These are phyloP conservation scores for Nothura maculosa DNA, from an alignment of 2,797 vertebrate species.

Conservation along the genomic window DNA sequence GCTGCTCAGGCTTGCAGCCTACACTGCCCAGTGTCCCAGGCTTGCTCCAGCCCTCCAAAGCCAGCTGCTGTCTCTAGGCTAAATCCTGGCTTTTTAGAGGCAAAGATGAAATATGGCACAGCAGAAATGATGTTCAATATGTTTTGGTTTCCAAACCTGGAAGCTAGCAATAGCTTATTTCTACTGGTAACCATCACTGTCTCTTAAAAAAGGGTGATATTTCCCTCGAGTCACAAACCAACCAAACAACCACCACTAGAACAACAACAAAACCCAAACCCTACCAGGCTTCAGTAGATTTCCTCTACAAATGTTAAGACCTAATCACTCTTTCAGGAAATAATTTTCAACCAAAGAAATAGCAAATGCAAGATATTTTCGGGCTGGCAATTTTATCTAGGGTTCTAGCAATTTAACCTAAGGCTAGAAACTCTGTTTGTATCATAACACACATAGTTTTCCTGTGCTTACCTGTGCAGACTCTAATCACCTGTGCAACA, in stretches of 20 bases:
- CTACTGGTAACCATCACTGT: neutral
- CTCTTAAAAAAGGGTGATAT: neutral
- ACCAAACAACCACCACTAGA: neutral
- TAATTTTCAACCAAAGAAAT: neutral
- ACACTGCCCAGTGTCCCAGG: neutral
- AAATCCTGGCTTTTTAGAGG: neutral
- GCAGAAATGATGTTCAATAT: neutral
- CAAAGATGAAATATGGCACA: neutral
- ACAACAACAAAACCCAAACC: neutral
- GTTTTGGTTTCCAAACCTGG: neutral
- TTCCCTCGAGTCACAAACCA: neutral
- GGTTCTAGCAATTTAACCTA: neutral
- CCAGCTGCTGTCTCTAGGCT: neutral
- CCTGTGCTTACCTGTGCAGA: slow-evolving; percentile 25
- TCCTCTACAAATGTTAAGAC: neutral
- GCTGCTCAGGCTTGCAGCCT: neutral
- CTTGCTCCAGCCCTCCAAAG: neutral
- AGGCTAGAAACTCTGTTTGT: neutral
- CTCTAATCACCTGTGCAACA: slow-evolving; percentile 25
- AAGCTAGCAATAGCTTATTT: neutral
- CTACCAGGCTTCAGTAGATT: neutral
- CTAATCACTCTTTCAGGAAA: neutral
- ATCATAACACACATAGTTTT: neutral
- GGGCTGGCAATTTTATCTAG: neutral
- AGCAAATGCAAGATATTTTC: slow-evolving; percentile 29